Conservation (phyloP, 2,113 vertebrate genomes). For the Aix galericulata region DNA sequence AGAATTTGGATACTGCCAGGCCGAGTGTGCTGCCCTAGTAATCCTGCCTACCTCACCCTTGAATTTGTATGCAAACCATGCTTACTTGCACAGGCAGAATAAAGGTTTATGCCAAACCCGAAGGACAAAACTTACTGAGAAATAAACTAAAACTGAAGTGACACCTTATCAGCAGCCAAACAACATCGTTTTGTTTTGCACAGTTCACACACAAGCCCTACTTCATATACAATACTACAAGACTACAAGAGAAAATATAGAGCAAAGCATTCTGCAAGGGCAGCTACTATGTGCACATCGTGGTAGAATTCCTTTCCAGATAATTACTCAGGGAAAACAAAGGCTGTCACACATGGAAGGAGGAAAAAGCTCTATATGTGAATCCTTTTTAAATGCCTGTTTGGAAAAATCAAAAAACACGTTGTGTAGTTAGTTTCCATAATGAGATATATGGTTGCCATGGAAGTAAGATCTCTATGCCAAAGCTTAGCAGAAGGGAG, state of each 20-base stretch:
- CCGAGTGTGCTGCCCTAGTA: neutral
- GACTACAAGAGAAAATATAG: neutral
- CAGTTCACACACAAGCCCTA: neutral
- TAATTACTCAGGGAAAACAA: slow-evolving; percentile 17
- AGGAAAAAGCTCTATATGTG: neutral
- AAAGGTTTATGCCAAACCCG: slow-evolving; percentile 1
- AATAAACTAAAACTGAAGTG: neutral
- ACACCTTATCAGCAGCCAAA: neutral
- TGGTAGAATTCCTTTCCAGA: neutral
- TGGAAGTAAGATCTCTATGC: slow-evolving; percentile 49
- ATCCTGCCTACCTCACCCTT: neutral
- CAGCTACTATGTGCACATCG: neutral
- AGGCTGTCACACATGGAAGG: neutral
- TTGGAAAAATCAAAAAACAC: slow-evolving; percentile 39
- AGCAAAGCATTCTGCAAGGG: neutral
- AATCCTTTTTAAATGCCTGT: neutral
- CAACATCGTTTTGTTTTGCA: neutral
- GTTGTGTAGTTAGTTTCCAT: slow-evolving; percentile 37
- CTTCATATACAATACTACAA: neutral
- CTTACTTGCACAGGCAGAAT: neutral
- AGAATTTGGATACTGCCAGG: neutral
- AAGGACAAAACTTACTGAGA: neutral
- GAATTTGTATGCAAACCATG: neutral
- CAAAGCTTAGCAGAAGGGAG: slow-evolving; percentile 17
- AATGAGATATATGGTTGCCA: slow-evolving; percentile 56